Evolutionary conservation across 1,140 invertebrate genomes (phyloP), one percentile per base, ranked within the genome.

Genomic region (Ceratoteleas bidentatus): DNA sequence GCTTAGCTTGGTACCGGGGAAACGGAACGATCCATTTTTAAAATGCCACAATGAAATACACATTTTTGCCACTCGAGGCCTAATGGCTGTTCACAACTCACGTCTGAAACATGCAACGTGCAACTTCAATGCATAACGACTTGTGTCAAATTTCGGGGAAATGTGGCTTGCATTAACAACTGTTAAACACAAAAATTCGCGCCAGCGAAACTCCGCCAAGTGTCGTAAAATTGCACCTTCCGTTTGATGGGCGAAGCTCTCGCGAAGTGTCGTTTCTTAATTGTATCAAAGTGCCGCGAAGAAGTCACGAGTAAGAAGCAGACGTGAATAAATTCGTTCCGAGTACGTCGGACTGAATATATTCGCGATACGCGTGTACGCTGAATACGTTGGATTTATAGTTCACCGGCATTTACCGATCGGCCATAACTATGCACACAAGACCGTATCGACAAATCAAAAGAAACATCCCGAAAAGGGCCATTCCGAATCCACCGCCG

Each of bases 1-100:
- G 24, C 24, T 24, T 24, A 24, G 24, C 24, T 24, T 4, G 24
- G 24, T 2, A 24, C 1, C 4, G 24, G 32, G 24, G 24, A 24
- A 24, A 24, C 4, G 24, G 32, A 78, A 70, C 47, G 45, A 60
- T 60, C 47, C 43, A 49, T 61, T 56, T 61, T 62, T 68, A 57
- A 53, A 50, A 72, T 4, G 24, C 24, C 3, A 53, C 24, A 73
- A 53, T 61, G 62, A 72, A 79, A 64, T 66, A 49, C 64, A 72
- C 58, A 78, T 49, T 66, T 61, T 73, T 52, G 1, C 62, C 56
- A 56, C 62, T 73, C 32, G 33, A 73, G 50, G 15, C 40, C 62
- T 81, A 81, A 81, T 81, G 61, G 70, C 70, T 81, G 78, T 81
- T 75, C 78, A 70, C 64, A 81, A 81, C 70, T 81, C 78, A 74